Evolutionary conservation across 1,140 invertebrate genomes (phyloP).

Genomic region (Chionoecetes opilio): DNA sequence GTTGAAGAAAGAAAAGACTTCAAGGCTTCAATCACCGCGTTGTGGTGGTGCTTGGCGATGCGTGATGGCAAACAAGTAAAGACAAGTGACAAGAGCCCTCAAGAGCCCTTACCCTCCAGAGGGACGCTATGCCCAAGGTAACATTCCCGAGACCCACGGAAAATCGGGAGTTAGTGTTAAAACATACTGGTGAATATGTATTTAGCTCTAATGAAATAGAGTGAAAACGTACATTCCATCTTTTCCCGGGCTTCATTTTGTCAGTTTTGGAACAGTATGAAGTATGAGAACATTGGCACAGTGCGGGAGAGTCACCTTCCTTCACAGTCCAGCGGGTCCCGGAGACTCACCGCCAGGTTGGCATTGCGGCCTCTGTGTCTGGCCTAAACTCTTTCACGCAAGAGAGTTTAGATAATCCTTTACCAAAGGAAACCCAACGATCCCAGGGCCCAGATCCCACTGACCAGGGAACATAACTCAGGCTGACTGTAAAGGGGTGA

Average conservation of each 20-base stretch:
- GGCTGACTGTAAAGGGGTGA: slow-evolving; percentile 25
- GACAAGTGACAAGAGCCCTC: not conserved
- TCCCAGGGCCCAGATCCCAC: slow-evolving; percentile 10
- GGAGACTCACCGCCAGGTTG: not conserved
- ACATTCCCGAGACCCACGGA: not conserved
- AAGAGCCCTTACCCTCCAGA: not conserved
- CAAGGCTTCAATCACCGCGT: not conserved
- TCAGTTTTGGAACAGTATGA: not conserved
- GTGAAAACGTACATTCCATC: too few relatives aligned
- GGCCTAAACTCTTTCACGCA: slow-evolving; percentile 17
- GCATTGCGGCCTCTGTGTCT: slow-evolving; percentile 24
- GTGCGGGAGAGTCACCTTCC: not conserved
- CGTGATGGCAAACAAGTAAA: slow-evolving; percentile 1
- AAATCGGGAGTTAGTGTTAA: not conserved
- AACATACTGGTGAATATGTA: not conserved
- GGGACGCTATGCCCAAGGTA: not conserved
- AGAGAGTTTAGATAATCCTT: slow-evolving; percentile 29
- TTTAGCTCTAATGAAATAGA: not conserved
- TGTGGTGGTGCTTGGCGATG: not conserved
- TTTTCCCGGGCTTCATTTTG: not conserved
- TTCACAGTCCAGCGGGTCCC: not conserved
- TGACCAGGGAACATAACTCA: slow-evolving; percentile 28
- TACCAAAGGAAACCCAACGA: not conserved
- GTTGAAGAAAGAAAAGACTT: not conserved
- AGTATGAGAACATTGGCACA: not conserved